Base-by-base conservation (phyloP, 2,797 vertebrate genomes). In the Nothura maculosa region DNA sequence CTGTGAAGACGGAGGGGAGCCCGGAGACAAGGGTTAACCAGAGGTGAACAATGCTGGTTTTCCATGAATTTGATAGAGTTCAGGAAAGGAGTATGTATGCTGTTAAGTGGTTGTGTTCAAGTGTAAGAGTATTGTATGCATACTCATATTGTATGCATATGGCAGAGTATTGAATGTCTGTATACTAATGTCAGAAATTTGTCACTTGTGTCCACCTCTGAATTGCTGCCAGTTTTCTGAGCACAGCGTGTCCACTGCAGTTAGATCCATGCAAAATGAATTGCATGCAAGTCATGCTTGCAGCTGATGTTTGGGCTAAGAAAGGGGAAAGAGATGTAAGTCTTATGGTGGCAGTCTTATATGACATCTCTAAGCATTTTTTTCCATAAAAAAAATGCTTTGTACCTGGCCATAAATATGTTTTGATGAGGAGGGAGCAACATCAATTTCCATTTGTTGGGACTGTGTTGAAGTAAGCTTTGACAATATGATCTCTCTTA, bases 101-200 rank as follows among this genome's bases (percentile, higher is more conserved):
- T 85, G 16, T 12, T 18, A 64, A 34, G 34, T 58, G 32, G 17
- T 52, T 63, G 14, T 34, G 16, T 87, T 70, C 89, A 64, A n/a
- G 40, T 70, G 40, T 61, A 86, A 89, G 55, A 50, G 17, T 47
- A 68, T 19, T 63, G 38, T 48, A 36, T 34, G 12, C 61, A 34
- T 61, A 40, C 25, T 57, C n/a, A n/a, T 47, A 68, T 19, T 63
- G 38, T 48, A 36, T 34, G 12, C 61, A 34, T 61, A 40, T 12
- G 80, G 70, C 52, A 82, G 32, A 48, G 32, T 72, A 90, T 6
- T 77, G 62, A 85, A 68, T 34, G 42, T 81, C 80, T 91, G 81
- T 78, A 63, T 55, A 32, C 47, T 57, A 30, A 27, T 93, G 84
- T 74, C 93, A 94, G 92, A 93, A 75, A 48, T 82, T 89, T 92